Base-by-base conservation (phyloP, 2,888 invertebrate genomes). In the Ethmia dodecea region DNA sequence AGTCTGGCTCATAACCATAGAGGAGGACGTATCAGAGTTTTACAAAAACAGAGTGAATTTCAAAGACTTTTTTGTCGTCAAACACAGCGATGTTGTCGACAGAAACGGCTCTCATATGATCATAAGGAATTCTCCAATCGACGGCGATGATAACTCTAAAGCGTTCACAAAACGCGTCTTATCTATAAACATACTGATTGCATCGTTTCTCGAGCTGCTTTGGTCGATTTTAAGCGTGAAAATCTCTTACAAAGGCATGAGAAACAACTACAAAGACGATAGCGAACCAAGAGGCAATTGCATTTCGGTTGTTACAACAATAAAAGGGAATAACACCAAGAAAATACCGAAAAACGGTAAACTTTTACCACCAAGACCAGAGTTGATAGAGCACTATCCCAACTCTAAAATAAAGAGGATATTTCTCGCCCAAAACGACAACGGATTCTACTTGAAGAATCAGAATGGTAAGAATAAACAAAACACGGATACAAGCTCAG, bases 221-320 rank as follows among this genome's bases (percentile, higher is more conserved):
- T 91, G 90, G 90, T 90, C 90, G 0, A 57, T 88, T 15, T 58
- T 91, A 11, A 89, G 90, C 29, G 67, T 88, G 0, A 89, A 86
- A 58, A 86, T 91, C 13, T 86, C 89, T 0, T 89, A 88, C 45
- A 86, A 80, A 43, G 91, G 91, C 13, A 90, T 91, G 90, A 84
- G 66, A 38, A 89, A 86, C 40, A 77, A 70, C 25, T 90, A 90
- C 49, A 88, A 88, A 36, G 88, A 88, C 13, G 71, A 74, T 2
- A 55, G 66, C 12, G 71, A 80, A 9, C 58, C 79, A n/a, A 64
- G 83, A 36, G 80, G 87, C 1, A 87, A 88, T 31, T 81, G 84
- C 28, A 72, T 89, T 14, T 84, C 87, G 18, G 86, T 89, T 0
- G 86, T 86, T 1, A 88, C 88, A 0, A 84, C 84, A 39, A 81